phyloP scores from a whole-genome alignment of 2,113 vertebrate species.

The Diadophis punctatus region DNA sequence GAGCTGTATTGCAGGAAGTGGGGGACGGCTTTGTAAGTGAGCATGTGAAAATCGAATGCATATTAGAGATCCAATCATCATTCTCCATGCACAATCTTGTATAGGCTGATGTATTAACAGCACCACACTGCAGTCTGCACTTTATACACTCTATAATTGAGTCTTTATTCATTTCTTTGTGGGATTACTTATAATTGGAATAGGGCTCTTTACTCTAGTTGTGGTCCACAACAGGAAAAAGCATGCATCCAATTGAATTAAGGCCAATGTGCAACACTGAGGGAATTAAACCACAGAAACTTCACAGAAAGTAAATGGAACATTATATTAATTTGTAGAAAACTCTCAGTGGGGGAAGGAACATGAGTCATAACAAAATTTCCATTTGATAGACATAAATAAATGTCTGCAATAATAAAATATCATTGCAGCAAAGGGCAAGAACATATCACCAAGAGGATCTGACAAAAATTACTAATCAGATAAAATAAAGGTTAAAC shows the following conservation, averaged over 20 bases:
- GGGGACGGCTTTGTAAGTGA: not conserved
- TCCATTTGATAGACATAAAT: not conserved
- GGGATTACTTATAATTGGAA: constrained; percentile 49
- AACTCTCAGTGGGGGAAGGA: not conserved
- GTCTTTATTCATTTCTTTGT: constrained; percentile 54
- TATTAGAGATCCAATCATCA: constrained; percentile 22
- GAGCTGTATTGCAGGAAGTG: not conserved
- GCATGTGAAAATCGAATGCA: constrained; percentile 37
- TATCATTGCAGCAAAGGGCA: not conserved
- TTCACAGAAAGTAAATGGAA: constrained; percentile 35
- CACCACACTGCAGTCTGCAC: constrained; percentile 14
- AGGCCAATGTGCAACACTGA: constrained; percentile 35
- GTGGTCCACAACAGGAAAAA: constrained; percentile 23
- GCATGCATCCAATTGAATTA: constrained; percentile 29
- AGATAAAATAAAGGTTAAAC: constrained; percentile 15
- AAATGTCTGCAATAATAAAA: not conserved
- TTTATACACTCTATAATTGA: constrained; percentile 42
- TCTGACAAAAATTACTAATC: constrained; percentile 8
- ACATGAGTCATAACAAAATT: not conserved
- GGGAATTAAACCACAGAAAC: constrained; percentile 48
- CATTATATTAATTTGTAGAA: constrained; percentile 28
- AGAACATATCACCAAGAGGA: not conserved
- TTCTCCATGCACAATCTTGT: constrained; percentile 10
- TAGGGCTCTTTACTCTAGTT: constrained; percentile 11
- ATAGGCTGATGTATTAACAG: not conserved